phyloP scores from a whole-genome alignment of 2,113 vertebrate genomes.

The Acrocephalus arundinaceus region DNA sequence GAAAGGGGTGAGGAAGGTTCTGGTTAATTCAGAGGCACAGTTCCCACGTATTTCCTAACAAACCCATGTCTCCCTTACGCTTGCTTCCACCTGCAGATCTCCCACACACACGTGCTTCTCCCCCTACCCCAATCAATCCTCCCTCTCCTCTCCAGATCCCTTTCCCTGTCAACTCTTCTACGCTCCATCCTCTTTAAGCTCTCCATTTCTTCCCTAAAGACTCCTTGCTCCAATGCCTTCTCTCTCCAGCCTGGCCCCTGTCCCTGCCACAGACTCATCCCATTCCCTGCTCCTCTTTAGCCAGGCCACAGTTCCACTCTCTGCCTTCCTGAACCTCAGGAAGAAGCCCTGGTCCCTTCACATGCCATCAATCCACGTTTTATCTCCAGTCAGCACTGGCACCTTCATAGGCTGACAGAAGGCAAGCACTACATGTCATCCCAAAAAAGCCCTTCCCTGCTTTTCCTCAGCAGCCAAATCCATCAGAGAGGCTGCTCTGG shows the following conservation, averaged over 20 bases:
- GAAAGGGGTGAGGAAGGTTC: conserved; percentile 48
- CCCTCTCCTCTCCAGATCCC: background rate
- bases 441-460: background rate
- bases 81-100: background rate
- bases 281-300: background rate
- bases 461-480: background rate
- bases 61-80: background rate
- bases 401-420: background rate
- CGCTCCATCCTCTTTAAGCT: background rate
- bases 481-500: background rate
- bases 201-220: background rate
- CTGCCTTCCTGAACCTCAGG: background rate
- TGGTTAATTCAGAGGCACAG: background rate
- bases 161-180: background rate
- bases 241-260: background rate
- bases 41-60: background rate
- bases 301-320: background rate
- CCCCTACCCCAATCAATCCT: background rate
- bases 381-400: background rate
- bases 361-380: background rate
- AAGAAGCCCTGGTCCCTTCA: background rate
- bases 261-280: background rate
- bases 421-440: background rate
- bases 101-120: background rate
- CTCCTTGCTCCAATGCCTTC: background rate